phyloP scores from a whole-genome alignment of 2,888 invertebrate species.

The Temnothorax ravouxi region DNA sequence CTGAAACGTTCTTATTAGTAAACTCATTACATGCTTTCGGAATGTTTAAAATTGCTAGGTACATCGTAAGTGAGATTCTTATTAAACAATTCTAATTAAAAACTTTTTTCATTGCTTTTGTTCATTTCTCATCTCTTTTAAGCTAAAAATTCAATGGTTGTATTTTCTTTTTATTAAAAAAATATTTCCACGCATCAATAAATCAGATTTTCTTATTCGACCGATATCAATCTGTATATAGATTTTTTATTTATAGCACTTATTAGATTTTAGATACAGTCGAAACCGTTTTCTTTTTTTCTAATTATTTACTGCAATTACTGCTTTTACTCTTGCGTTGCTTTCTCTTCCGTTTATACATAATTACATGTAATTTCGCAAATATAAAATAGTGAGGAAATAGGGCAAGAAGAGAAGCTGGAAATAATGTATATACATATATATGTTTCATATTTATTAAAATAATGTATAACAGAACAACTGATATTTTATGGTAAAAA shows the following conservation, averaged over 20 bases:
- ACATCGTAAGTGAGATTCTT: neutral
- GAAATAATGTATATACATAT: neutral
- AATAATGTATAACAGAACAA: neutral
- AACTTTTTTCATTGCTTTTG: neutral
- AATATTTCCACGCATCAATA: neutral
- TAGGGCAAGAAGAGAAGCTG: neutral
- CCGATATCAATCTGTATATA: neutral
- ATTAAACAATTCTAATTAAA: neutral
- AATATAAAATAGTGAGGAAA: neutral
- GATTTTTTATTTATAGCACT: neutral
- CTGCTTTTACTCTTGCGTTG: neutral
- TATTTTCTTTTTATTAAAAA: slow-evolving; percentile 2
- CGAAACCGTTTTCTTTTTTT: neutral
- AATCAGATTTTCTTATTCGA: neutral
- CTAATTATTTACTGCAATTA: neutral
- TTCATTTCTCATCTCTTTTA: neutral
- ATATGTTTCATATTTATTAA: neutral
- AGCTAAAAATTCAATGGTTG: neutral
- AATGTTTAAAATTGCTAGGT: slow-evolving; percentile 33
- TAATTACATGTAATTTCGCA: neutral
- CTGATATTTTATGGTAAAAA: neutral
- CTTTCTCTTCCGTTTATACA: neutral
- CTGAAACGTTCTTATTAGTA: slow-evolving; percentile 17
- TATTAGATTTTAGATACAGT: neutral
- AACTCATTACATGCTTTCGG: neutral